Conservation (phyloP, 2,888 invertebrate species). For the Apomyelois bistriatella region DNA sequence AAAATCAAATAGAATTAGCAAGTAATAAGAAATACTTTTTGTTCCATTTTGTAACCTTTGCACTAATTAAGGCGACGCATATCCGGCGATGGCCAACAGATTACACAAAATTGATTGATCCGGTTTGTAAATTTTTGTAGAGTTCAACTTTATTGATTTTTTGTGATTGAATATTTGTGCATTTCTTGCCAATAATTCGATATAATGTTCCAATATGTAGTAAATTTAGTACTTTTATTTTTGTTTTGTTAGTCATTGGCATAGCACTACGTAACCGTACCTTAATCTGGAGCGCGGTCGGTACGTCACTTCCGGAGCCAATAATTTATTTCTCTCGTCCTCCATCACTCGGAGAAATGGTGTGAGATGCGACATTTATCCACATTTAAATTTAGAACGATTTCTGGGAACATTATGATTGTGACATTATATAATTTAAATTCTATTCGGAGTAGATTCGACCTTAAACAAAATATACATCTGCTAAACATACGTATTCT, state of each 20-base stretch:
- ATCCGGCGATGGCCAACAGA: slow-evolving; percentile 58
- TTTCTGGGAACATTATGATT: slow-evolving; percentile 65
- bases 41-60: slow-evolving; percentile 58
- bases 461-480: slow-evolving; percentile 22
- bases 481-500: too few relatives aligned
- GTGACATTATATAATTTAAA: slow-evolving; percentile 47
- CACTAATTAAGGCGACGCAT: slow-evolving; percentile 66
- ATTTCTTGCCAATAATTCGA: too few relatives aligned
- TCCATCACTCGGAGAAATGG: slow-evolving; percentile 69
- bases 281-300: slow-evolving; percentile 71
- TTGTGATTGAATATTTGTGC: slow-evolving; percentile 60
- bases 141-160: slow-evolving; percentile 50
- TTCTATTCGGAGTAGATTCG: slow-evolving; percentile 24
- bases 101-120: slow-evolving; percentile 56
- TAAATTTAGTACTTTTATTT: slow-evolving; percentile 38
- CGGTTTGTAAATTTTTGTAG: slow-evolving; percentile 52
- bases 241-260: neutral
- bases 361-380: slow-evolving; percentile 69
- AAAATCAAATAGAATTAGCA: neutral
- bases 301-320: slow-evolving; percentile 77
- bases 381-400: slow-evolving; percentile 67
- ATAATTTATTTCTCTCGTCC: slow-evolving; percentile 75
- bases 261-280: neutral
- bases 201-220: too few relatives aligned
- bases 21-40: slow-evolving; percentile 39